Conservation (phyloP, 2,797 vertebrate species). For the Pantherophis vulpinus region DNA sequence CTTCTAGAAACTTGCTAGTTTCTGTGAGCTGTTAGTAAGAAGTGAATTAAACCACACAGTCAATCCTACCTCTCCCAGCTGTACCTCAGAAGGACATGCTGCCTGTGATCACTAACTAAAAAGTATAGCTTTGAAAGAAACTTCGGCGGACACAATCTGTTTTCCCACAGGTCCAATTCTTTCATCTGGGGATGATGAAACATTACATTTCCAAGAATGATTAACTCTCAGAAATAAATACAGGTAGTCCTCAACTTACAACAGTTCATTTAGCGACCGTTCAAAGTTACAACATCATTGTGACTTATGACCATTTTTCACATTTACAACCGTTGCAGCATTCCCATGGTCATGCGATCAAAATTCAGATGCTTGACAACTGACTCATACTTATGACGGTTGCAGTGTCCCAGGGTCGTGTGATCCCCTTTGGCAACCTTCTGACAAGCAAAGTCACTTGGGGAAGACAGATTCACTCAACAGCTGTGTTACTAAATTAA, state of each 20-base stretch:
- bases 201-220: background rate
- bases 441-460: no score
- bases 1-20: conserved; percentile 43
- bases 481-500: no score
- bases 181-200: background rate
- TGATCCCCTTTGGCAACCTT: no score
- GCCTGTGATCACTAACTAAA: background rate
- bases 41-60: conserved; percentile 6
- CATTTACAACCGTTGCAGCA: no score
- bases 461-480: no score
- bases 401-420: no score
- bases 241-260: background rate
- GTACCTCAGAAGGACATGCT: conserved; percentile 5
- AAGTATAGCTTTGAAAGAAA: background rate
- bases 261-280: background rate
- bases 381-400: no score
- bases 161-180: background rate
- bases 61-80: background rate
- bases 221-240: background rate
- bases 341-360: no score
- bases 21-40: conserved; percentile 30
- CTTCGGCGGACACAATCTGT: background rate
- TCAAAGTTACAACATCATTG: background rate
- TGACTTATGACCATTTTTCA: no score
- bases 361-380: no score